Evolutionary conservation across 2,113 vertebrate genomes (phyloP), one percentile per base, ranked within the genome.

Genomic region (Oncorhynchus kisutch): DNA sequence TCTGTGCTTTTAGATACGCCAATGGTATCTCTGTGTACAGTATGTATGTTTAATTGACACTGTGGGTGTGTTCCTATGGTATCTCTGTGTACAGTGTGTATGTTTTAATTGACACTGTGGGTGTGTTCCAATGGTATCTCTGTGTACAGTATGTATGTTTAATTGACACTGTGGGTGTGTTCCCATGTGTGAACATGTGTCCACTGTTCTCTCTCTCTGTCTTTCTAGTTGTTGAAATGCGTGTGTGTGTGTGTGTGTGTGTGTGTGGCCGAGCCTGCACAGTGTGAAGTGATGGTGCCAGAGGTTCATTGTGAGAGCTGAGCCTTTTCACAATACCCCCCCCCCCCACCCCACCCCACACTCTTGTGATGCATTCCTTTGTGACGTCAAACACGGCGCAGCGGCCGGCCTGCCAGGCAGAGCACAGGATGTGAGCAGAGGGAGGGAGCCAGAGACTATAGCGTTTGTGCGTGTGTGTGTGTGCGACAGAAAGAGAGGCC

Each of bases 291-390:
- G 39, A 45, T 45, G 39, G 39, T 45, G 9, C 39, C 60, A 48
- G 68, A 67, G 74, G 65, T 78, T 51, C 70, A 25, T 65, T 69
- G 66, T 78, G 67, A 81, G 82, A 78, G 70, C 69, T 24, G 70
- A 49, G 49, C 70, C 3, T 14, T 71, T 71, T 49, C 70, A 71
- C 70, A 71, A 57, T 27, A 24, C 45, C 34, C 20, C 39, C 9
- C n/a, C n/a, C n/a, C n/a, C 18, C 7, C 25, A 1, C 25, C 29
- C 31, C 31, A 81, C 82, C 90, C 89, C 90, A 90, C 84, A 79
- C 83, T 87, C 86, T 88, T 88, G 88, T 90, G 80, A 86, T 80
- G 78, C 89, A 88, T 88, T 88, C 88, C 86, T 87, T 86, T 87
- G 81, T 88, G 88, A 91, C 84, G 86, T 91, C 86, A 87, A 87